Conservation (phyloP, 2,888 invertebrate genomes). For the Pachycephus smyrnensis region DNA sequence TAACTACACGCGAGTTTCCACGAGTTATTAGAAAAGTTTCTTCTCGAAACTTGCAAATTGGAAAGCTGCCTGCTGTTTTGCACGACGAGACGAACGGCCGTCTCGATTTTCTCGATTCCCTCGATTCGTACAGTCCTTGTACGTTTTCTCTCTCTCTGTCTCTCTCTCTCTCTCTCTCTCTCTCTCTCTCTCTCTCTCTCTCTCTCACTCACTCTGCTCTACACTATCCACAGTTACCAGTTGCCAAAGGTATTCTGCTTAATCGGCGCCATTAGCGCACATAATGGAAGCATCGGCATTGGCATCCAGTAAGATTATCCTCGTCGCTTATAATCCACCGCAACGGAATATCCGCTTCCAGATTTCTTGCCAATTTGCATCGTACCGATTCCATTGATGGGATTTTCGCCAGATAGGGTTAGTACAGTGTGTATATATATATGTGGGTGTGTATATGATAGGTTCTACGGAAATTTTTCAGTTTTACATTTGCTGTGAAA, state of each 20-base stretch:
- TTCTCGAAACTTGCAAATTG: constrained; percentile 43
- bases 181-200: constrained; percentile 4
- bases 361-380: too few species aligned
- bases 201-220: background rate
- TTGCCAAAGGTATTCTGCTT: background rate
- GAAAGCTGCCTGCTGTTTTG: constrained; percentile 37
- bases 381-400: too few species aligned
- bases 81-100: constrained; percentile 1
- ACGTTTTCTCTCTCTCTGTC: constrained; percentile 1
- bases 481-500: too few species aligned
- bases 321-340: too few species aligned
- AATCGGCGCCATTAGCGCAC: constrained; percentile 2
- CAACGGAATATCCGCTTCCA: too few species aligned
- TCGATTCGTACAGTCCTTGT: background rate
- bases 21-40: constrained; percentile 45
- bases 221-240: too few species aligned
- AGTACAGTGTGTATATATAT: too few species aligned
- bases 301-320: constrained; percentile 1
- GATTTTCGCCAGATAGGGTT: too few species aligned
- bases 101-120: too few species aligned
- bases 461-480: too few species aligned
- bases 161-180: background rate
- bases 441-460: too few species aligned
- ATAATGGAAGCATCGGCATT: constrained; percentile 2
- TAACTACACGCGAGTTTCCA: constrained; percentile 5